phyloP scores from a whole-genome alignment of 2,797 vertebrate genomes.

The Acrocephalus scirpaceus region DNA sequence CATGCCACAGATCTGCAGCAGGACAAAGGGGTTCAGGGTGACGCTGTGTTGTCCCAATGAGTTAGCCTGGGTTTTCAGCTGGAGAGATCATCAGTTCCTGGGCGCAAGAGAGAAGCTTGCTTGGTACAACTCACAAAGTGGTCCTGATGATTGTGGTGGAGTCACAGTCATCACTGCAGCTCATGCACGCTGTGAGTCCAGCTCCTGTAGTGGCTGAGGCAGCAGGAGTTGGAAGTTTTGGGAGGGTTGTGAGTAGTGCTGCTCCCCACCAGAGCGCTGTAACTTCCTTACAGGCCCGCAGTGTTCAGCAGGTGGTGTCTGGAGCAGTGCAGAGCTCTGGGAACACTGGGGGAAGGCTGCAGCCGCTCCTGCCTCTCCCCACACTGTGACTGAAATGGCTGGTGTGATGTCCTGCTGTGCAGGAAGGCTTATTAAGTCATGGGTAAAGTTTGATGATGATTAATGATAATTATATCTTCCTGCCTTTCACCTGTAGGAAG shows the following conservation, averaged over 20 bases:
- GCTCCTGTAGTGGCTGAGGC: background rate
- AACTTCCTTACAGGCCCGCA: accelerated
- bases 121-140: background rate
- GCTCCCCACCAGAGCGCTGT: background rate
- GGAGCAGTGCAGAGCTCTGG: background rate
- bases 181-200: accelerated
- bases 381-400: background rate
- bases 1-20: background rate
- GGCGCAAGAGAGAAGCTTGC: background rate
- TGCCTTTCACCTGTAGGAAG: background rate
- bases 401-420: background rate
- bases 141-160: accelerated
- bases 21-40: background rate
- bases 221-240: accelerated
- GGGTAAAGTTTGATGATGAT: background rate
- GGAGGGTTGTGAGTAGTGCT: background rate
- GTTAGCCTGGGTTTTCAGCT: background rate
- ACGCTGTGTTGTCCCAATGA: background rate
- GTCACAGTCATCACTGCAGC: background rate
- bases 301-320: accelerated
- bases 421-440: background rate
- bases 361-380: background rate
- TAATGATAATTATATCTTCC: background rate
- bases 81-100: background rate
- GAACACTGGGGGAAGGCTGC: background rate